Percentiles rank a stretch among this genome's conserved stretches.
Evolutionary conservation across 2,113 vertebrate genomes (phyloP).

Genomic region (Solenodon paradoxus): DNA sequence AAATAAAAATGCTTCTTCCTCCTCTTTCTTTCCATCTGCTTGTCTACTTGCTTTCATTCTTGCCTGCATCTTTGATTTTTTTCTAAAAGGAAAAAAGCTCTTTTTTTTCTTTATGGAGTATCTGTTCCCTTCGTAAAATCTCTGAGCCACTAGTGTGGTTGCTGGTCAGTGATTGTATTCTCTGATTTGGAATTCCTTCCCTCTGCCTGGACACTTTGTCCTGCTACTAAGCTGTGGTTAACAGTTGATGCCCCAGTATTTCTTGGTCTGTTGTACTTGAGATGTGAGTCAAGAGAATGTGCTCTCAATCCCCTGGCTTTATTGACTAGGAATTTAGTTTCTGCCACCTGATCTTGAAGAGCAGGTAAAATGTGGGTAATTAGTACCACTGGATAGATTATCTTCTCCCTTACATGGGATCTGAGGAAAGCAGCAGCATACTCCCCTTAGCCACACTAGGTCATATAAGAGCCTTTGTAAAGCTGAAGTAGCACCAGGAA

Average conservation of each 20-base stretch:
- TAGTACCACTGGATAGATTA: background rate
- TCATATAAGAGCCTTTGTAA: background rate
- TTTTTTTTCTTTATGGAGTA: no score
- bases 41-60: no score
- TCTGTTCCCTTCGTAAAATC: no score
- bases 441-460: background rate
- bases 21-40: no score
- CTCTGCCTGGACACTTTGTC: background rate
- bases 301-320: background rate
- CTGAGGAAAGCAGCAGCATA: background rate
- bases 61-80: no score
- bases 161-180: background rate
- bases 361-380: background rate
- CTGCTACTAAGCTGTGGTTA: background rate
- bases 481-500: background rate
- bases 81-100: no score
- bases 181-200: background rate
- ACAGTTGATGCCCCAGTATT: background rate
- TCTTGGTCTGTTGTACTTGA: background rate
- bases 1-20: no score
- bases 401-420: background rate
- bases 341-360: background rate
- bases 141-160: background rate
- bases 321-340: background rate
- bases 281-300: background rate